phyloP scores from a whole-genome alignment of 2,113 vertebrate genomes.

The Neodon shergylaensis region DNA sequence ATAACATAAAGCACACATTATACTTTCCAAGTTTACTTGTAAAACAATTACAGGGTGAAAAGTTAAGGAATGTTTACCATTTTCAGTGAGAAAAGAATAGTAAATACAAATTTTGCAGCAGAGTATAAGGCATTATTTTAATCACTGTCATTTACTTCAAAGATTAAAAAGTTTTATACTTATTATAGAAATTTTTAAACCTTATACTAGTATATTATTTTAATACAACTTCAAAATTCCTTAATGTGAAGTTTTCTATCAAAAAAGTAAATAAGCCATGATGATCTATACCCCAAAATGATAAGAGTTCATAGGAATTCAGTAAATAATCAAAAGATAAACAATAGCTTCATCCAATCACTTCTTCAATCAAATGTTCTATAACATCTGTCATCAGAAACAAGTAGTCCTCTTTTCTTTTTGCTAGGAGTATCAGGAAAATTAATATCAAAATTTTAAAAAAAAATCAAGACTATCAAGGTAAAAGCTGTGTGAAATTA shows the following conservation, averaged over 20 bases:
- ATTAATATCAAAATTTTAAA: conserved; percentile 27
- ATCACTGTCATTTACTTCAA: conserved; percentile 8
- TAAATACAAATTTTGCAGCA: not conserved
- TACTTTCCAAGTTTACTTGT: not conserved
- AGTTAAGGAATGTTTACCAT: conserved; percentile 6
- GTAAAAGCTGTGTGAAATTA: conserved; percentile 29
- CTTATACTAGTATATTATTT: conserved; percentile 25
- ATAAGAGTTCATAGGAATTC: not conserved
- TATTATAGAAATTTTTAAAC: not conserved
- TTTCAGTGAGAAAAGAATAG: not conserved
- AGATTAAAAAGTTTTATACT: not conserved
- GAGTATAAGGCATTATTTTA: conserved; percentile 9
- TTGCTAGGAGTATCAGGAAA: conserved; percentile 14
- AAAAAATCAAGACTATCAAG: not conserved
- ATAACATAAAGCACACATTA: not conserved
- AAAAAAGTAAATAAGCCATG: conserved; percentile 27
- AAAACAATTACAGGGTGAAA: conserved; percentile 46
- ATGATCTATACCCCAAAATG: not conserved
- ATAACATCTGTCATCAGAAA: not conserved
- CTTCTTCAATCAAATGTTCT: conserved; percentile 13
- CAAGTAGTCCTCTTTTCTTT: conserved; percentile 16
- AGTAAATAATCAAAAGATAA: conserved; percentile 52
- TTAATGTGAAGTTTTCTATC: not conserved
- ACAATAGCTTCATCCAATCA: not conserved
- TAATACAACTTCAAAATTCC: conserved; percentile 36